Evolutionary conservation across 2,888 invertebrate species (phyloP), one percentile per base, ranked within the genome.

Genomic region (Enoplolaimus lenunculus): DNA sequence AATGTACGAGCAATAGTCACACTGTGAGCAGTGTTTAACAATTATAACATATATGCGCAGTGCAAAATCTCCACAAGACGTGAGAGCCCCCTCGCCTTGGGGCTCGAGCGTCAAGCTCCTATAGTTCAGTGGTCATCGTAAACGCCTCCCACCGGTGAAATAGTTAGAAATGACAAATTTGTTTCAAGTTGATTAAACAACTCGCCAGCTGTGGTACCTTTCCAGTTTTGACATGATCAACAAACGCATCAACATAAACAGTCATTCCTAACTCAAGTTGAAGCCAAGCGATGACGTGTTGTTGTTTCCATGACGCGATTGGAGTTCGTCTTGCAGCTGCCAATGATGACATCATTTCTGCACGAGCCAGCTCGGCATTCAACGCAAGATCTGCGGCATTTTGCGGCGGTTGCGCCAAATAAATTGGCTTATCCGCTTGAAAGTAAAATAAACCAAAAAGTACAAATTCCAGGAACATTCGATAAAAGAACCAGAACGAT

Each of bases 181-280:
- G n/a, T n/a, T n/a, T n/a, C 21, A 45, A 45, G 45, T 45, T 13
- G 21, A 45, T 45, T 21, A 13, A 45, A 13, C 21, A 21, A 45
- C 7, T 13, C 21, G 21, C 21, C 7, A 21, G 21, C 21, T 7
- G 7, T 45, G 21, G 21, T 79, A 90, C 93, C 87, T 92, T 93
- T 77, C 93, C 93, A 80, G 92, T 93, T 82, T 93, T 93, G 74
- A 94, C 89, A 81, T 93, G 93, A 80, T 93, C 91, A 29, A 91
- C 90, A 78, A 93, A 91, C 65, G 89, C 86, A 30, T 89, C 87
- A 1, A 91, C 91, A 77, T 93, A 93, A 78, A 91, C 91, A 0
- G 92, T 91, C 93, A 94, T 93, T 69, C 91, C 92, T 2, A 94
- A 86, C 0, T 91, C 90, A 34, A 93, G 88, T 82, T 93, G 93